phyloP scores from a whole-genome alignment of 1,140 invertebrate species.

The Cherax destructor region DNA sequence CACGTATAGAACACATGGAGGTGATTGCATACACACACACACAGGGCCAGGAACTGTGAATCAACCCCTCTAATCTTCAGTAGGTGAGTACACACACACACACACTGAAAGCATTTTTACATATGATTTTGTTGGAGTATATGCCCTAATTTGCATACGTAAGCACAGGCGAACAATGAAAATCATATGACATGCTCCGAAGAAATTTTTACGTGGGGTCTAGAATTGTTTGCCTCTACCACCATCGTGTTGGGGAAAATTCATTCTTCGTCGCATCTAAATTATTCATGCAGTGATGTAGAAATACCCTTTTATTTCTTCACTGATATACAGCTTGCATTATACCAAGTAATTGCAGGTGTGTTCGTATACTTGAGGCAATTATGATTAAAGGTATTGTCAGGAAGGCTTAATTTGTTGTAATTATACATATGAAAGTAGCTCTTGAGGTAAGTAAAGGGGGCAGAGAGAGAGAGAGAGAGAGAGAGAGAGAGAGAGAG shows the following conservation, averaged over 20 bases:
- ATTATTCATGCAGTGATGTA: not conserved
- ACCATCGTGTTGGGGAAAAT: no score
- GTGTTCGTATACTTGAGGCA: not conserved
- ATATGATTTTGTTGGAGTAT: not conserved
- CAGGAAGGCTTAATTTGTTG: constrained; percentile 29
- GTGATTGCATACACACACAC: no score
- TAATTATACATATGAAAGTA: constrained; percentile 34
- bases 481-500: not conserved
- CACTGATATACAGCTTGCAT: not conserved
- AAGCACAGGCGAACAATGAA: not conserved
- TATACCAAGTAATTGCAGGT: constrained; percentile 2
- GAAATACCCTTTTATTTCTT: not conserved
- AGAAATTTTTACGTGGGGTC: no score
- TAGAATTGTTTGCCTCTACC: no score
- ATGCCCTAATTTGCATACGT: not conserved
- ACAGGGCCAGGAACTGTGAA: no score
- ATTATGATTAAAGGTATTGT: constrained; percentile 39
- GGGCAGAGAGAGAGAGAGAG: not conserved
- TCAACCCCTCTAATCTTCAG: no score
- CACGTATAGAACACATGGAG: no score
- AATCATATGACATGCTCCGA: not conserved
- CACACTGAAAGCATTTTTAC: not conserved
- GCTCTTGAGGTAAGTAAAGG: constrained; percentile 16
- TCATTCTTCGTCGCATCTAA: not conserved
- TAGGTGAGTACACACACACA: not conserved